These are phyloP conservation scores for Hyles vespertilio DNA, from an alignment of 1,140 invertebrate genomes.

Conservation along the genomic window DNA sequence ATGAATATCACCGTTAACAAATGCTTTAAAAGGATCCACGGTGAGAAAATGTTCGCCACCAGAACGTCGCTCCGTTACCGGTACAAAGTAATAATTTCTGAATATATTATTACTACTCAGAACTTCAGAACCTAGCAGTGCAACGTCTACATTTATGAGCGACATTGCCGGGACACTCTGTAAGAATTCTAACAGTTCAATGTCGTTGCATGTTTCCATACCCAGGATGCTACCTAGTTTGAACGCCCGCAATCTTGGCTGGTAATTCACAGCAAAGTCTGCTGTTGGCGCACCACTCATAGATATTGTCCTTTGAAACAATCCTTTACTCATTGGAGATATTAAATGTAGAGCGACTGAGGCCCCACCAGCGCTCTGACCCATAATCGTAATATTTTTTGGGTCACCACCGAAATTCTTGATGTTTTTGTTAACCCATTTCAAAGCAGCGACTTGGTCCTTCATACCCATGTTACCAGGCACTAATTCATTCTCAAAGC, in stretches of 20 bases:
- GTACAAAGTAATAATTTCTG: constrained; percentile 35
- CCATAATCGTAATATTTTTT: constrained; percentile 77
- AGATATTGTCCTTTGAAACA: constrained; percentile 38
- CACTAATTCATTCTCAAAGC: constrained; percentile 74
- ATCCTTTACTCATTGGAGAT: constrained; percentile 64
- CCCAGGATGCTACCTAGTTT: constrained; percentile 34
- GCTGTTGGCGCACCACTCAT: constrained; percentile 39
- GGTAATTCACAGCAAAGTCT: constrained; percentile 27
- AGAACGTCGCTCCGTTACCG: constrained; percentile 53
- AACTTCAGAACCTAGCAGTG: constrained; percentile 33
- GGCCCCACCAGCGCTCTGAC: constrained; percentile 76
- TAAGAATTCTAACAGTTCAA: constrained; percentile 66
- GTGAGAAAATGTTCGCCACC: constrained; percentile 42
- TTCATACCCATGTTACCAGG: constrained; percentile 83
- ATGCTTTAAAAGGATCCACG: constrained; percentile 35
- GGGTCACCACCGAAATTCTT: constrained; percentile 80
- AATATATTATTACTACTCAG: constrained; percentile 17
- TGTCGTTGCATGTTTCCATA: constrained; percentile 27
- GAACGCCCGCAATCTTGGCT: constrained; percentile 32
- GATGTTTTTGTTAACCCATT: constrained; percentile 81
- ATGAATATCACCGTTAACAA: constrained; percentile 55
- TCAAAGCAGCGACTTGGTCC: constrained; percentile 79
- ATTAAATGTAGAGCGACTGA: constrained; percentile 30
- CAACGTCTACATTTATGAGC: constrained; percentile 42
- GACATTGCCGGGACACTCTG: constrained; percentile 52